Base-by-base conservation (phyloP, 2,113 vertebrate genomes). In the Nymphicus hollandicus region DNA sequence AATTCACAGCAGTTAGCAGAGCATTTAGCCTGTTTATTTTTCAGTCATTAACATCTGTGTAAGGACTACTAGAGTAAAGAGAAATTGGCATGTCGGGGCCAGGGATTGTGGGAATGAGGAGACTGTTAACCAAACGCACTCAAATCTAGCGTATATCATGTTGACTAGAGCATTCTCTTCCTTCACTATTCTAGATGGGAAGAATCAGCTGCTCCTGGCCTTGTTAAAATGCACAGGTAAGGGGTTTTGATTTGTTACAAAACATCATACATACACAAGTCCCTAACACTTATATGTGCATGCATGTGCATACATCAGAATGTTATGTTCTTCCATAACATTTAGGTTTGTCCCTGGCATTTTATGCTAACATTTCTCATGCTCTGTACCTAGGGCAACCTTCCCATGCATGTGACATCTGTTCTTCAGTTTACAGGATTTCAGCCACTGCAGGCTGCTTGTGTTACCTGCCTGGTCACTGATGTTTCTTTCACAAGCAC, bases 141-240 rank as follows among this genome's bases (percentile, higher is more conserved):
- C 71, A 44, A 17, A 65, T 64, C 64, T 86, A 3, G 46, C 31
- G 44, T 47, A 35, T 53, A 17, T 52, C 22, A 9, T 23, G 23
- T 22, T 81, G 49, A 92, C 31, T 23, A 47, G 5, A 80, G 7
- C 15, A 14, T 73, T 86, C 53, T 76, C 95, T 86, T 80, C 82
- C 77, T 95, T 92, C 27, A 24, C 68, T 88, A 15, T 97, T 97
- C 41, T 96, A 99, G 99, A 99, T 96, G 99, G 99, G 69, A 99
- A 99, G 98, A 99, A 99, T 97, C 99, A 99, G 95, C 98, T 99
- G 31, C 98, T 99, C 77, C 96, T 99, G 98, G 99, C 99, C 80
- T 97, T 99, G 97, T 98, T 99, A 83, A 99, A 99, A 92, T 99
- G 99, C 97, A 99, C 99, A 98, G 99, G 99, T 99, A 98, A 97